Conservation (phyloP, 2,888 invertebrate genomes). For the Physocephala rufipes region DNA sequence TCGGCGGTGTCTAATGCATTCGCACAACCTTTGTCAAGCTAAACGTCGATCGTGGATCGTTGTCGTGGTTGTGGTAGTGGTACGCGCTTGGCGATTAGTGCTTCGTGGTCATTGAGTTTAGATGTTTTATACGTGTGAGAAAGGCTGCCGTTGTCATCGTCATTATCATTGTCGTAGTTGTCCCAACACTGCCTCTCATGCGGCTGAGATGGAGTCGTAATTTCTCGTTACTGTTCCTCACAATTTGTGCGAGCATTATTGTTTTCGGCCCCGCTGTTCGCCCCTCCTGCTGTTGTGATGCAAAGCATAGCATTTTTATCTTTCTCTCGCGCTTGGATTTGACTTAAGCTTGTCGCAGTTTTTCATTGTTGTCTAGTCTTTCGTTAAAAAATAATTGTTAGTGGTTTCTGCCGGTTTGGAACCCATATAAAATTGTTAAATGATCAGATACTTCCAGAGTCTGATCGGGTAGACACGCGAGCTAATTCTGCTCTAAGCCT, state of each 20-base stretch:
- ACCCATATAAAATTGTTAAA: slow-evolving; percentile 4
- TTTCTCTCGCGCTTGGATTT: background rate
- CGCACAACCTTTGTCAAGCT: slow-evolving; percentile 16
- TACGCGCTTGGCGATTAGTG: slow-evolving; percentile 1
- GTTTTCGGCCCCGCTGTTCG: too few species aligned
- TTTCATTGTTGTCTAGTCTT: background rate
- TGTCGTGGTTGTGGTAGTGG: slow-evolving; percentile 14
- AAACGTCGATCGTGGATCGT: too few species aligned
- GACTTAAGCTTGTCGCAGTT: background rate
- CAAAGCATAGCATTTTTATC: too few species aligned
- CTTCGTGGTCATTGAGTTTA: background rate
- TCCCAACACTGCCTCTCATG: background rate
- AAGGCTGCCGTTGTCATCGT: background rate
- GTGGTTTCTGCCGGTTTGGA: background rate
- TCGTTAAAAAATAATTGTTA: too few species aligned
- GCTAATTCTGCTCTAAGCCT: slow-evolving; percentile 40
- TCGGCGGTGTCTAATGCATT: slow-evolving; percentile 23
- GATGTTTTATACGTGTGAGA: background rate
- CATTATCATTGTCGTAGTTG: background rate
- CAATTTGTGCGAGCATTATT: background rate
- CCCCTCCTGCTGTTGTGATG: too few species aligned
- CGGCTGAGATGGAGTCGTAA: slow-evolving; percentile 36
- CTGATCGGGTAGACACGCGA: slow-evolving; percentile 51
- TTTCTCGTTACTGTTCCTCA: slow-evolving; percentile 45
- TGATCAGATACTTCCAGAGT: slow-evolving; percentile 52